These are phyloP conservation scores for Epinephelus moara DNA, from an alignment of 2,113 vertebrate genomes.

Conservation along the genomic window DNA sequence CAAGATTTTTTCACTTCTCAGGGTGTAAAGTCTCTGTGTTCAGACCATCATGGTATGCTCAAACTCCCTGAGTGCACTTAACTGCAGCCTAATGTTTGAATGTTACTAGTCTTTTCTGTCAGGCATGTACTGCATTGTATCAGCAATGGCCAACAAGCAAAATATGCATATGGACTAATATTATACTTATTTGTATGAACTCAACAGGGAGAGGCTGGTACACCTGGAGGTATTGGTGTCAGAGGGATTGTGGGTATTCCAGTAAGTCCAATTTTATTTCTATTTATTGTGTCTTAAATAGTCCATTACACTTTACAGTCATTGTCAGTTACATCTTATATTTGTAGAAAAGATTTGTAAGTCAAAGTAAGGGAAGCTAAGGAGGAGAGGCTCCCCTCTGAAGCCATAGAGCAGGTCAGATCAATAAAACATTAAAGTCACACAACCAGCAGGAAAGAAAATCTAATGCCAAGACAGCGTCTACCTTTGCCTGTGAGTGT, in stretches of 20 bases:
- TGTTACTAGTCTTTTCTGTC: neutral
- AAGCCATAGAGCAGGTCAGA: slow-evolving; percentile 11
- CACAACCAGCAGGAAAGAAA: slow-evolving; percentile 9
- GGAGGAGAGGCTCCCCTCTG: slow-evolving; percentile 9
- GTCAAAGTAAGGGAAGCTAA: neutral
- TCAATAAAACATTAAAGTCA: slow-evolving; percentile 48
- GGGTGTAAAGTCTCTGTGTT: too few relatives aligned
- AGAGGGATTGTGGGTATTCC: slow-evolving; percentile 86
- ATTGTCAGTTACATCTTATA: neutral
- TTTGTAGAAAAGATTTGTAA: neutral
- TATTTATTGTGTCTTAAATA: neutral
- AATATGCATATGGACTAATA: neutral
- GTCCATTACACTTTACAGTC: neutral
- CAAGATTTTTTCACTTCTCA: too few relatives aligned
- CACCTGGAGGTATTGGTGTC: slow-evolving; percentile 78
- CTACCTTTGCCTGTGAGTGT: neutral
- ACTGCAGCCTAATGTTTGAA: too few relatives aligned
- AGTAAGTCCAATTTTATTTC: slow-evolving; percentile 74
- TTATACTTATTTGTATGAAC: neutral
- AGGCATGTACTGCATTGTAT: neutral
- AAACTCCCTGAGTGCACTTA: neutral
- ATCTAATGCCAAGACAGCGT: neutral
- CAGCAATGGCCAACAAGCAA: neutral
- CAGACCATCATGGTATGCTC: neutral
- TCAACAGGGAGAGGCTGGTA: slow-evolving; percentile 83